phyloP scores from a whole-genome alignment of 2,888 invertebrate genomes.

The Falcaria lacertinaria region DNA sequence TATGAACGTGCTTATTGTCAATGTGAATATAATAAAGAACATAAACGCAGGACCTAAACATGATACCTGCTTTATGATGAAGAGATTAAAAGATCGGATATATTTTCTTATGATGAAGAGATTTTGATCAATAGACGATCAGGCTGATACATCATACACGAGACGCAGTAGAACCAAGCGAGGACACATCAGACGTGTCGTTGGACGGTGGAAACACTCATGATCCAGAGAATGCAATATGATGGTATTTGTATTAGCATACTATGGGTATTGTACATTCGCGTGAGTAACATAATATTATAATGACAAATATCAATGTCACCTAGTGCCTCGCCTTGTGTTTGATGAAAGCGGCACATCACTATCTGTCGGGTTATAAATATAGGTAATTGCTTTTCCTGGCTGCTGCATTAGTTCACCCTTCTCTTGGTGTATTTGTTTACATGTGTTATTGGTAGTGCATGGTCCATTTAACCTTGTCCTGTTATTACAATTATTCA shows the following conservation, averaged over 20 bases:
- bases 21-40: no score
- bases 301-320: conserved; percentile 7
- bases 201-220: background rate
- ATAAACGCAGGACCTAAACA: no score
- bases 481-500: background rate
- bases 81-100: no score
- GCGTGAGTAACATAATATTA: conserved; percentile 1
- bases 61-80: no score
- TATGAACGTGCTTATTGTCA: no score
- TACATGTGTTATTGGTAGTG: background rate
- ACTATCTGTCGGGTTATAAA: background rate
- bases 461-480: background rate
- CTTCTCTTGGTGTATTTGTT: background rate
- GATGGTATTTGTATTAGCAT: conserved; percentile 2
- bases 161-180: no score
- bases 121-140: no score
- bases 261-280: conserved; percentile 1
- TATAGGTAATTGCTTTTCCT: background rate
- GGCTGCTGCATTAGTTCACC: background rate
- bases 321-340: conserved; percentile 7
- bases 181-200: background rate
- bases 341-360: conserved; percentile 6
- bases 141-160: no score
- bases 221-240: background rate
- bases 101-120: no score